A percentile compares a stretch with the other conserved stretches of the same genome.
These are phyloP conservation scores for Papilio machaon DNA, from an alignment of 1,140 invertebrate species.

Conservation along the genomic window DNA sequence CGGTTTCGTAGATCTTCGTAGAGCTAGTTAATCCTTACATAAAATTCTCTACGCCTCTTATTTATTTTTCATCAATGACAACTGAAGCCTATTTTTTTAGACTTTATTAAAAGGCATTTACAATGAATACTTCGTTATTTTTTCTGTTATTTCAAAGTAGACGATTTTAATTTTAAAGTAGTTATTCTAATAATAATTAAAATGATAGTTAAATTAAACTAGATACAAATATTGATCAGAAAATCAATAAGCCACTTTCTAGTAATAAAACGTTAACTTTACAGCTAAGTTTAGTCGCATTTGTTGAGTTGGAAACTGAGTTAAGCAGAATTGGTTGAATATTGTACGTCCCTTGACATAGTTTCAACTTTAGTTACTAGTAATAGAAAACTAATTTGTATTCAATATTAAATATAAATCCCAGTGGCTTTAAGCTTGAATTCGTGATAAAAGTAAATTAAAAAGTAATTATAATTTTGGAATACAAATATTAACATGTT, in stretches of 20 bases:
- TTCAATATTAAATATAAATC: not conserved
- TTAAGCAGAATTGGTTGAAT: not conserved
- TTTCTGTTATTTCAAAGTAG: no score
- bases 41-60: not conserved
- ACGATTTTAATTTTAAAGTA: no score
- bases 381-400: not conserved
- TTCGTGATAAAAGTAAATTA: not conserved
- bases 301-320: constrained; percentile 6
- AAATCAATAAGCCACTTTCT: no score
- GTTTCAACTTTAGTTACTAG: not conserved
- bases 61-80: not conserved
- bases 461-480: not conserved
- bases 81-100: not conserved
- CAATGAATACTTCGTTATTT: no score
- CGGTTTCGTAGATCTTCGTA: constrained; percentile 1
- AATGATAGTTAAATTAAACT: not conserved
- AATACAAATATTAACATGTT: not conserved
- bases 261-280: not conserved
- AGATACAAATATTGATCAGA: not conserved
- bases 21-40: not conserved
- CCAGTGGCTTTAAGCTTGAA: not conserved
- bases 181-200: no score
- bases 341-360: constrained; percentile 11
- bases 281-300: constrained; percentile 1
- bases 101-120: not conserved